A percentile compares a stretch with the other conserved stretches of the same genome.
phyloP scores from a whole-genome alignment of 2,113 vertebrate species.

The Toxotes jaculatrix region DNA sequence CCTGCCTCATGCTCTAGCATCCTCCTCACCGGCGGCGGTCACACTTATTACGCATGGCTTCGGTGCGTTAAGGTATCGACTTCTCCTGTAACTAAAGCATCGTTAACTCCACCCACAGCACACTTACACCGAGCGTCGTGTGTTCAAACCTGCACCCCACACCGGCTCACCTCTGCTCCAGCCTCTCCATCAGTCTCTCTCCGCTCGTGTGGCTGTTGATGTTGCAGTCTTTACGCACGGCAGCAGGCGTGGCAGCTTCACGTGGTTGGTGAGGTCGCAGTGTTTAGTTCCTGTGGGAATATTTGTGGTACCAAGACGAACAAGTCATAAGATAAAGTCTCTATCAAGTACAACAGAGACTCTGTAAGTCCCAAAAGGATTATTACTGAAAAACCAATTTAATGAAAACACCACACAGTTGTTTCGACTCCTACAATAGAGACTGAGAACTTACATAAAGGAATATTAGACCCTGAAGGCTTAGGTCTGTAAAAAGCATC shows the following conservation, averaged over 20 bases:
- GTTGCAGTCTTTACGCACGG: slow-evolving; percentile 59
- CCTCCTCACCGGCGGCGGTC: slow-evolving; percentile 46
- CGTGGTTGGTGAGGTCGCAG: slow-evolving; percentile 39
- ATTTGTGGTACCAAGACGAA: neutral
- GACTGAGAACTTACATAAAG: neutral
- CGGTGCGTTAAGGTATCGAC: slow-evolving; percentile 3
- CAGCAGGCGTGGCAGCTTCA: slow-evolving; percentile 62
- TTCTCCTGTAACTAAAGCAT: slow-evolving; percentile 8
- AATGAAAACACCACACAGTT: neutral
- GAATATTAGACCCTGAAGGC: neutral
- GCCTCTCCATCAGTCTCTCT: neutral
- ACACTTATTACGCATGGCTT: slow-evolving; percentile 55
- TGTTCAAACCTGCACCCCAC: neutral
- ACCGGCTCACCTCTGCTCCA: slow-evolving; percentile 2
- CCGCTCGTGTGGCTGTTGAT: neutral
- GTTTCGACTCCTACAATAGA: neutral
- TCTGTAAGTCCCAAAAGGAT: neutral
- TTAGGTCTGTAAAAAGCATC: too few relatives aligned
- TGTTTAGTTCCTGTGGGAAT: neutral
- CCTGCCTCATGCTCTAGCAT: slow-evolving; percentile 71
- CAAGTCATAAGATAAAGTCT: neutral
- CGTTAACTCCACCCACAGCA: slow-evolving; percentile 48
- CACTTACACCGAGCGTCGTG: neutral
- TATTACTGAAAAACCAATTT: neutral
- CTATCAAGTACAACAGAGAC: neutral